Base-by-base conservation (phyloP, 2,888 invertebrate species). In the Linyphia triangularis region DNA sequence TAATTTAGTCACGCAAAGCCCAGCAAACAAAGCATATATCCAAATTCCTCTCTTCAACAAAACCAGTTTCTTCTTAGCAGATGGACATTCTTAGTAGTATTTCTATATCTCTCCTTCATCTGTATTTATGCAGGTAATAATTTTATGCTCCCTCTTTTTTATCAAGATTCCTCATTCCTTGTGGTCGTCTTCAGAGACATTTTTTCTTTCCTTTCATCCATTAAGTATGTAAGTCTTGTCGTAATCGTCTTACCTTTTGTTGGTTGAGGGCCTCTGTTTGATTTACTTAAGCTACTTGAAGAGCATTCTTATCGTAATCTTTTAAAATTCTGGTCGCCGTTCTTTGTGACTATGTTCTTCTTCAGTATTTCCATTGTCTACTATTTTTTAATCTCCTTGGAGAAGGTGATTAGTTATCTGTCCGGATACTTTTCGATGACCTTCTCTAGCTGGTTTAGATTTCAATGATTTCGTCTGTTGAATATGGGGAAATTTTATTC, bases 71-170 rank as follows among this genome's bases (percentile, higher is more conserved):
- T n/a, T n/a, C 13, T 51, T 51, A n/a, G 51, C 51, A 63, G 63
- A 63, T 24, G 24, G 28, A 63, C 63, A 26, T 63, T 22, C 13
- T 63, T 63, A 24, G 63, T 63, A 16, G 63, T 63, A 16, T 63
- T 63, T 28, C 28, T 63, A 0, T 77, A 77, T 77, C 77, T 77
- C 22, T 59, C 33, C 24, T 22, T 19, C 28, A 63, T 63, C 63
- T 63, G n/a, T 77, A 30, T 73, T 73, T 73, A 73, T 73, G 77
- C 30, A n/a, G 26, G 77, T 63, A 77, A 77, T 77, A 63, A 77
- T 40, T 77, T 57, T 30, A 30, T 73, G 51, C 43, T 22, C 13
- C 33, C 19, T 59, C 30, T 22, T 63, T 51, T 16, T 63, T 63
- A 77, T 63, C 63, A 22, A n/a, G 26, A 63, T 77, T 73, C 33